These are phyloP conservation scores for Mesocentrotus franciscanus DNA, from an alignment of 53 echinoderm and acorn worm species.

Conservation along the genomic window DNA sequence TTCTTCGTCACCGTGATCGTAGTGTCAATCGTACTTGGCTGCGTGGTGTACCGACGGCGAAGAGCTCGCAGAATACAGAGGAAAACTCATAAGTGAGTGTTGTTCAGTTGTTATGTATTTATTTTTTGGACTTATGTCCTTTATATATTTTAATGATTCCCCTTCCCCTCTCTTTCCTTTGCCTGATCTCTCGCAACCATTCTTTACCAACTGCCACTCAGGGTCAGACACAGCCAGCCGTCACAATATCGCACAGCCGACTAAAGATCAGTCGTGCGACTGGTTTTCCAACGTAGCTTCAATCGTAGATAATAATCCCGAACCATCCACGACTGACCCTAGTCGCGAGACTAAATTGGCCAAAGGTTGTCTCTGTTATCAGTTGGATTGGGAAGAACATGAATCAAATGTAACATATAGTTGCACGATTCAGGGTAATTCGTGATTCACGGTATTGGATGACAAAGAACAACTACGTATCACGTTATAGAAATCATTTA, in stretches of 20 bases:
- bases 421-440: neutral
- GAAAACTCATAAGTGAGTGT: neutral
- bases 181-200: no score
- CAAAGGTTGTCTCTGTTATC: no score
- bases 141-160: neutral
- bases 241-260: no score
- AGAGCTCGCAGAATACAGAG: neutral
- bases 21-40: neutral
- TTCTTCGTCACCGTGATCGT: constrained; percentile 1
- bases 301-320: no score
- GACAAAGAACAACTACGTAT: neutral
- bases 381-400: neutral
- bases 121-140: neutral
- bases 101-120: neutral
- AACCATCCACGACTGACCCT: no score
- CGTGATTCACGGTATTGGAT: neutral
- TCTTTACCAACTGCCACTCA: no score
- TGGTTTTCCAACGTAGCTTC: no score
- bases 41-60: constrained; percentile 1
- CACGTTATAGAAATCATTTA: neutral
- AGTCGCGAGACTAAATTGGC: no score
- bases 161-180: neutral
- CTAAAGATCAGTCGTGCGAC: no score
- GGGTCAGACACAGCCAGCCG: no score
- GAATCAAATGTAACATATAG: neutral